Evolutionary conservation across 2,797 vertebrate genomes (phyloP), one percentile per base, ranked within the genome.

Genomic region (Vireo griseus): DNA sequence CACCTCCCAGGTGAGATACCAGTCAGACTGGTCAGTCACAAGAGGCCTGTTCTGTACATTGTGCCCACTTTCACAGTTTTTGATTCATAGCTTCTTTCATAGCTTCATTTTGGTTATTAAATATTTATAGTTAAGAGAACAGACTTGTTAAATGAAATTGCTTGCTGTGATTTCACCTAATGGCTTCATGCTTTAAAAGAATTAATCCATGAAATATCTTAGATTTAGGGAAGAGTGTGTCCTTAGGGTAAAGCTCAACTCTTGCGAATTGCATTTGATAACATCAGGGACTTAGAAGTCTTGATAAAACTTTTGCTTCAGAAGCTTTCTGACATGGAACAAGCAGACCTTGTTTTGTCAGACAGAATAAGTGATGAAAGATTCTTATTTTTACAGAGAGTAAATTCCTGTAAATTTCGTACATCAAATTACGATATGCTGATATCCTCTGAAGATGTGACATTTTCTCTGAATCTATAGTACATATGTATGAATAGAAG

Each of bases 181-280:
- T 5, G 7, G 9, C 54, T 95, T 88, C 62, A 75, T 52, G 47
- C 58, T 94, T 88, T 78, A 58, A 68, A 84, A 86, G 63, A 77
- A 93, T 88, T 90, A 88, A 62, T 88, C 73, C 72, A 59, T 95
- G 67, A 88, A 86, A 79, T 93, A 63, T 39, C 67, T 66, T 66
- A 83, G 29, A 87, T 93, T 85, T 62, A 66, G 76, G 35, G 47
- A 83, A 79, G 76, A 52, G 66, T 81, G 16, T 72, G 16, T 93
- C 74, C 73, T 87, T 16, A 95, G 66, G 37, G 69, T 65, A 80
- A 83, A 94, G 31, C 68, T 89, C 55, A 89, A 8, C 47, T 58
- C 65, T 39, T 61, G 77, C 0, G 0, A 92, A 80, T 81, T 81
- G 39, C 15, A 31, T 90, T 75, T 90, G 71, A 69, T 81, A 95